phyloP scores from a whole-genome alignment of 1,140 invertebrate species.

The Brachionus rotundiformis region DNA sequence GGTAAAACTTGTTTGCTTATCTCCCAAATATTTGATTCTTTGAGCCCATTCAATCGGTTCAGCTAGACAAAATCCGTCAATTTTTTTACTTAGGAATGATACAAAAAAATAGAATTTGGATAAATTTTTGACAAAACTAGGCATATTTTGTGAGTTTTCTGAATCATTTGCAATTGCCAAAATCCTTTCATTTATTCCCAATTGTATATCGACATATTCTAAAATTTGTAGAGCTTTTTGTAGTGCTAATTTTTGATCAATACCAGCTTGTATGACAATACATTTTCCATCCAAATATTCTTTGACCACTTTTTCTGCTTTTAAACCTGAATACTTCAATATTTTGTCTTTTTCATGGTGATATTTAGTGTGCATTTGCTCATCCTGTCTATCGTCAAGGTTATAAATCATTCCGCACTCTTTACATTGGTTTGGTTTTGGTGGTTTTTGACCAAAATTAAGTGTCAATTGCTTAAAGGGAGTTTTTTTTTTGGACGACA shows the following conservation, averaged over 20 bases:
- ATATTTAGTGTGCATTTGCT: slow-evolving; percentile 27
- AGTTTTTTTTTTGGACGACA: slow-evolving; percentile 36
- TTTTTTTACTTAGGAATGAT: slow-evolving; percentile 9
- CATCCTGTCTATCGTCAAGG: slow-evolving; percentile 15
- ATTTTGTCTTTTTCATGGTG: slow-evolving; percentile 4
- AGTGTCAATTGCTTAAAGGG: slow-evolving; percentile 31
- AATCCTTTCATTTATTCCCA: slow-evolving; percentile 23
- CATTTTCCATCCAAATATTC: slow-evolving; percentile 40
- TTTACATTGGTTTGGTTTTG: slow-evolving; percentile 21
- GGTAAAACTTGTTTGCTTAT: background rate
- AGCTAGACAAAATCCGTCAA: slow-evolving; percentile 36
- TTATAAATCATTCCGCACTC: slow-evolving; percentile 42
- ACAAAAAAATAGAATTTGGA: slow-evolving; percentile 42
- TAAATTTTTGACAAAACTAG: slow-evolving; percentile 14
- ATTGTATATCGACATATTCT: slow-evolving; percentile 25
- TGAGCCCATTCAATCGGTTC: slow-evolving; percentile 16
- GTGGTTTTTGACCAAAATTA: slow-evolving; percentile 35
- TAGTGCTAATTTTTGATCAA: background rate
- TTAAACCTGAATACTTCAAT: background rate
- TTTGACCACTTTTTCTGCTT: slow-evolving; percentile 6
- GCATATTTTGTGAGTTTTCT: background rate
- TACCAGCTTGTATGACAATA: slow-evolving; percentile 24
- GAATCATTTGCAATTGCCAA: background rate
- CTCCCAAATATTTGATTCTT: slow-evolving; percentile 20
- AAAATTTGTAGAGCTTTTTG: slow-evolving; percentile 21